Evolutionary conservation across 1,140 invertebrate genomes (phyloP).

Genomic region (Aphelinus certus): DNA sequence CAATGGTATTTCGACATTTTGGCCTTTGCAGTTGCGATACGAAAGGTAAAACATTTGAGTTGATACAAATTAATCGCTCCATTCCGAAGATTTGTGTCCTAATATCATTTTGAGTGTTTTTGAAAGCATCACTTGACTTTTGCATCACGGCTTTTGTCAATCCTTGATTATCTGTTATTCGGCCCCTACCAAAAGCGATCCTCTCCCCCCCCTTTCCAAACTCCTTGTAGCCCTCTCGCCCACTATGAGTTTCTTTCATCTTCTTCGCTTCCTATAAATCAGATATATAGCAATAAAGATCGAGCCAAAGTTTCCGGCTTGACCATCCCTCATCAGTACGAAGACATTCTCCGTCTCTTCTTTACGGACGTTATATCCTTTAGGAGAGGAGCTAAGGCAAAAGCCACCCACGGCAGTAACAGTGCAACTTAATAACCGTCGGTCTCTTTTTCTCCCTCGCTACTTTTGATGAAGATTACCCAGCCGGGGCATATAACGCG

Average conservation of each 20-base stretch:
- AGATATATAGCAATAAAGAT: background rate
- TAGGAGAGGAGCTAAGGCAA: background rate
- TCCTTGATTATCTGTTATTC: too few relatives aligned
- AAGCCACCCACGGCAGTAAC: constrained; percentile 7
- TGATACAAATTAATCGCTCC: too few relatives aligned
- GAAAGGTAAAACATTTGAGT: too few relatives aligned
- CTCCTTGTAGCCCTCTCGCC: background rate
- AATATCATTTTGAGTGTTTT: too few relatives aligned
- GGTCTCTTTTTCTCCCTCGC: background rate
- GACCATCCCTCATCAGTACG: background rate
- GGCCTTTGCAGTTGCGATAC: too few relatives aligned
- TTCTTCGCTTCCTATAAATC: background rate
- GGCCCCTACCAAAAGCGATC: too few relatives aligned
- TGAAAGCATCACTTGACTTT: too few relatives aligned
- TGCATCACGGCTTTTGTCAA: too few relatives aligned
- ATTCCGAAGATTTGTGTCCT: too few relatives aligned
- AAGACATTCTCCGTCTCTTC: background rate
- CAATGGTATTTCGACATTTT: too few relatives aligned
- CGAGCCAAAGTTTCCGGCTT: background rate
- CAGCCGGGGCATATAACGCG: background rate
- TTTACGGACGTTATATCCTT: background rate
- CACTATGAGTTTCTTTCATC: background rate
- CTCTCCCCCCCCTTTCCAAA: background rate
- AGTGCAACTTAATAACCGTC: background rate
- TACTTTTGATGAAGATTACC: constrained; percentile 4